These are phyloP conservation scores for Halocynthia roretzi DNA, from an alignment of 23 tunicate species.

Conservation along the genomic window DNA sequence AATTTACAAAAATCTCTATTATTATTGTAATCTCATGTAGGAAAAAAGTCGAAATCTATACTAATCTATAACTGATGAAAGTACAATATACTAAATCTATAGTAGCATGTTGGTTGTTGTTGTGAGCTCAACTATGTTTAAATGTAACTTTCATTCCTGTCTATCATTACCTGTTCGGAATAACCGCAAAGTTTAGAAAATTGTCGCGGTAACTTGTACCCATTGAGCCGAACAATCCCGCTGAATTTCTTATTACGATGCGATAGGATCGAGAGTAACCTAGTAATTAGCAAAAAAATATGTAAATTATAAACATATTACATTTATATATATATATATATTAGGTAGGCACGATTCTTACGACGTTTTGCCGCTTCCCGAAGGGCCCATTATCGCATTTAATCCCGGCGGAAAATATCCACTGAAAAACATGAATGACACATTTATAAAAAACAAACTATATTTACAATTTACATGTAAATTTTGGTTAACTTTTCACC, in stretches of 20 bases:
- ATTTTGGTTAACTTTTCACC: too few relatives aligned
- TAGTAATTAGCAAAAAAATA: not conserved
- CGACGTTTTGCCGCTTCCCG: conserved; percentile 49
- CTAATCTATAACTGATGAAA: too few relatives aligned
- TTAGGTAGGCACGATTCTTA: conserved; percentile 2
- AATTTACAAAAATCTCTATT: too few relatives aligned
- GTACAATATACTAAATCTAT: too few relatives aligned
- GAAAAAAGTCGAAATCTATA: too few relatives aligned
- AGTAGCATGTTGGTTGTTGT: too few relatives aligned
- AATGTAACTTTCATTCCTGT: not conserved
- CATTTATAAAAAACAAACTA: not conserved
- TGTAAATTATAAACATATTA: not conserved
- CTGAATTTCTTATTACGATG: not conserved
- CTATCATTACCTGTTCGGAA: not conserved
- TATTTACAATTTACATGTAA: too few relatives aligned
- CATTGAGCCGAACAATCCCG: not conserved
- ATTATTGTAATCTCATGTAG: too few relatives aligned
- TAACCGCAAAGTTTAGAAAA: not conserved
- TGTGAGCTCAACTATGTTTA: too few relatives aligned
- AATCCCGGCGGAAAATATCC: conserved; percentile 29
- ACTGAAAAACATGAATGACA: conserved; percentile 7
- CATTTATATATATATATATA: not conserved
- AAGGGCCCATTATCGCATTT: conserved; percentile 49
- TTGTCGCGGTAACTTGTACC: not conserved
- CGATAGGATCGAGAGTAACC: not conserved